phyloP scores from a whole-genome alignment of 2,113 vertebrate species.

The Forbesichthys papilliferus region DNA sequence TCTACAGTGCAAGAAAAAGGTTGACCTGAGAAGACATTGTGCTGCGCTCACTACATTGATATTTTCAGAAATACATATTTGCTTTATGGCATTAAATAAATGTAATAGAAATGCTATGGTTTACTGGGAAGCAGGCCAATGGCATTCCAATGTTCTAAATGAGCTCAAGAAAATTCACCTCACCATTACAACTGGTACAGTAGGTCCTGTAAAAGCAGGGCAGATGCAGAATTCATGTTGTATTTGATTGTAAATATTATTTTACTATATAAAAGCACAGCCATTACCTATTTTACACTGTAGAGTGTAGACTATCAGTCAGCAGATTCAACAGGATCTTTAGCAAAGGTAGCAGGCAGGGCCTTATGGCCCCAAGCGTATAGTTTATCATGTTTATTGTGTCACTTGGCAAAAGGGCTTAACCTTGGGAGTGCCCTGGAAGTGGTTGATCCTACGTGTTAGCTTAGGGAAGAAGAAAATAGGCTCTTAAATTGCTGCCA shows the following conservation, averaged over 20 bases:
- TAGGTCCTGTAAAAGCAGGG: conserved; percentile 14
- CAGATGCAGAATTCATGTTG: neutral
- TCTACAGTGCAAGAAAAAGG: conserved; percentile 17
- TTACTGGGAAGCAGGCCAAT: conserved; percentile 44
- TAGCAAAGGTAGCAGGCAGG: conserved; percentile 10
- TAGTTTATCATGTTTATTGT: conserved; percentile 72
- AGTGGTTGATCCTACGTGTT: conserved; percentile 75
- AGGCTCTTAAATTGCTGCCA: conserved; percentile 83
- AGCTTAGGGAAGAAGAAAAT: conserved; percentile 81
- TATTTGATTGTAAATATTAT: neutral
- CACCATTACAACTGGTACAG: conserved; percentile 25
- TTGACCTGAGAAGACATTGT: conserved; percentile 7
- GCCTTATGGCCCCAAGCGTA: conserved; percentile 44
- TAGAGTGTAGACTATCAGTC: conserved; percentile 46
- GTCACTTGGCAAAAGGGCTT: conserved; percentile 71
- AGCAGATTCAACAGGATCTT: conserved; percentile 50
- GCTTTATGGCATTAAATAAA: conserved; percentile 31
- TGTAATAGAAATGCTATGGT: conserved; percentile 7
- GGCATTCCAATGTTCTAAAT: conserved; percentile 32
- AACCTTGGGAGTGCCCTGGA: conserved; percentile 76
- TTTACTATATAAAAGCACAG: no score
- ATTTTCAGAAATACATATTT: conserved; percentile 10
- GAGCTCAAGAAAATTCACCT: conserved; percentile 45
- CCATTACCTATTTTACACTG: conserved; percentile 16
- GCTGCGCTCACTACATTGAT: conserved; percentile 10